phyloP scores from a whole-genome alignment of 2,113 vertebrate species.

The Phasianus colchicus region DNA sequence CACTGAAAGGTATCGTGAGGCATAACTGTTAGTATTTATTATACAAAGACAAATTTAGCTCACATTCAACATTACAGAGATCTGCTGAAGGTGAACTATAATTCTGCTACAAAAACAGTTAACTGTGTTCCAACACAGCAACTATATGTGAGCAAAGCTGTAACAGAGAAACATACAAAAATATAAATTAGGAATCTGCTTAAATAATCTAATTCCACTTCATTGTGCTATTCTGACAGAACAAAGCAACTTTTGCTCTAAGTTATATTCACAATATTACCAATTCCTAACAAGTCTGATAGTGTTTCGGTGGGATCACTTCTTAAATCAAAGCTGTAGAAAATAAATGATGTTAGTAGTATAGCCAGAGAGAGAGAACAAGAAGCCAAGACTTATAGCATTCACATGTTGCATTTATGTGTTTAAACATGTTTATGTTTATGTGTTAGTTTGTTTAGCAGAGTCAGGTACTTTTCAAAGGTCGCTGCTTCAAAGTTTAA shows the following conservation, averaged over 20 bases:
- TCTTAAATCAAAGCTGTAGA: background rate
- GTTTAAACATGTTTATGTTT: too few relatives aligned
- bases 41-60: background rate
- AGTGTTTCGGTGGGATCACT: background rate
- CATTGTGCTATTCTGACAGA: background rate
- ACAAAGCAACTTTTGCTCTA: background rate
- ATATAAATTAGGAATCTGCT: background rate
- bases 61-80: background rate
- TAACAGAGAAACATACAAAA: background rate
- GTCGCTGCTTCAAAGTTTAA: background rate
- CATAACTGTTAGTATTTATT: accelerated
- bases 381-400: background rate
- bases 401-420: background rate
- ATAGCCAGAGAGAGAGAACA: background rate
- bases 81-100: background rate
- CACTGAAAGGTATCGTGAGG: accelerated
- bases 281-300: background rate
- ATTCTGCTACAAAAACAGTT: background rate
- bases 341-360: background rate
- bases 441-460: background rate
- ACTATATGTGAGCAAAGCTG: background rate
- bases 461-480: background rate
- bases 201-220: background rate
- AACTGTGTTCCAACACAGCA: background rate
- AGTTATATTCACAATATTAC: background rate